Conservation (phyloP, 1,140 invertebrate genomes). For the Brachionus paranguensis region DNA sequence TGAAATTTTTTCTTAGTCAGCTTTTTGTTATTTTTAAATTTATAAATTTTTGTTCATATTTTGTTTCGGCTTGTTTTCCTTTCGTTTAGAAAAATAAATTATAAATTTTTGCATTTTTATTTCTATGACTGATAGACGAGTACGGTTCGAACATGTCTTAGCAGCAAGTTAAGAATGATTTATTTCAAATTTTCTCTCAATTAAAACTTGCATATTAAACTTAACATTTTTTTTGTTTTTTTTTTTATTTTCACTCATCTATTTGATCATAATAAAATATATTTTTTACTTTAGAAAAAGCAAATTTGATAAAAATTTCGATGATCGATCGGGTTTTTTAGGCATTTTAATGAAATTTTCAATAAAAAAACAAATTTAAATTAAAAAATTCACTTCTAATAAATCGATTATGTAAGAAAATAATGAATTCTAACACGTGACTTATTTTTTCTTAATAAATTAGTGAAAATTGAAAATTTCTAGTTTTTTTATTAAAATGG, state of each 20-base stretch:
- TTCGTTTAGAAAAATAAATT: slow-evolving; percentile 2
- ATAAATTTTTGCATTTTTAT: neutral
- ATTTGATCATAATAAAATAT: neutral
- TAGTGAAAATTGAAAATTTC: too few relatives aligned
- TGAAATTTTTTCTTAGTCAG: neutral
- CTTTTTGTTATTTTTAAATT: slow-evolving; percentile 2
- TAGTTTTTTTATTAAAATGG: too few relatives aligned
- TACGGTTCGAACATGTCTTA: neutral
- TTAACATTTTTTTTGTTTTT: neutral
- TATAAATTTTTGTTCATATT: neutral
- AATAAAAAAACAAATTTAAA: too few relatives aligned
- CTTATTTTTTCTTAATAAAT: too few relatives aligned
- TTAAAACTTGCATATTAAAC: neutral
- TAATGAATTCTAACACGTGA: too few relatives aligned
- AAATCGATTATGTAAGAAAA: too few relatives aligned
- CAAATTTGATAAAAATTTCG: too few relatives aligned
- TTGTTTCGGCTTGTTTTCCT: neutral
- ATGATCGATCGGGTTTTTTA: too few relatives aligned
- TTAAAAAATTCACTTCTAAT: too few relatives aligned
- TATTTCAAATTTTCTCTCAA: neutral
- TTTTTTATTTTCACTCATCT: too few relatives aligned
- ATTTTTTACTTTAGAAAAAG: neutral
- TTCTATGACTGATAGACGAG: neutral
- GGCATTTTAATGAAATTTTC: too few relatives aligned
- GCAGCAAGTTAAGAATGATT: neutral